These are phyloP conservation scores for Scaptodrosophila latifasciaeformis DNA, from an alignment of 2,888 invertebrate genomes.

Conservation along the genomic window DNA sequence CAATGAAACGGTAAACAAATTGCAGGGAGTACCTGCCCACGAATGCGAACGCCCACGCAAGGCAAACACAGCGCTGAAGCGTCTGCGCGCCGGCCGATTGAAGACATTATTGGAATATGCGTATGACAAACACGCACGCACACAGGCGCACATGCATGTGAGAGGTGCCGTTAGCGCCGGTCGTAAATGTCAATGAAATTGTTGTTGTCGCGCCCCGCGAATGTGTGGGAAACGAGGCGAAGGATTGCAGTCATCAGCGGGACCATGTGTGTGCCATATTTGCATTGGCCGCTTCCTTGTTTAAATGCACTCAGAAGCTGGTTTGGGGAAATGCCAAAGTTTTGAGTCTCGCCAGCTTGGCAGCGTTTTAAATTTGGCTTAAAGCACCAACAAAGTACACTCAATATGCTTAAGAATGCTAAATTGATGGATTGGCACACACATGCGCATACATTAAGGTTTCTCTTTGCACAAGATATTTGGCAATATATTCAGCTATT, in stretches of 20 bases:
- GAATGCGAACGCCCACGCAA: slow-evolving; percentile 19
- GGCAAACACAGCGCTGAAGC: slow-evolving; percentile 21
- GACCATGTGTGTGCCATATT: no score
- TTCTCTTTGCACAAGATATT: no score
- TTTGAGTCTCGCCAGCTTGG: no score
- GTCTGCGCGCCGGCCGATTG: not conserved
- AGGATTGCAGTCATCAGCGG: not conserved
- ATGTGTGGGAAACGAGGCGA: not conserved
- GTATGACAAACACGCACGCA: slow-evolving; percentile 10
- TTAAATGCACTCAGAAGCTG: no score
- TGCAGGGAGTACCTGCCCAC: slow-evolving; percentile 25
- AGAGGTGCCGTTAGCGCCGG: slow-evolving; percentile 56
- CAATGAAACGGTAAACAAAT: slow-evolving; percentile 40
- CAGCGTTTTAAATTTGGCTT: no score
- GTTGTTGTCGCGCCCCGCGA: slow-evolving; percentile 9
- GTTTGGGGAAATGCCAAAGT: no score
- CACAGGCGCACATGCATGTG: slow-evolving; percentile 13
- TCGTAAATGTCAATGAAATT: slow-evolving; percentile 63
- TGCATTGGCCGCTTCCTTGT: no score
- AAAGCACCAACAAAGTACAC: no score
- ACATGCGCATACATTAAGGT: no score
- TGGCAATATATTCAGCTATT: no score
- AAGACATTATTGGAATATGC: slow-evolving; percentile 4
- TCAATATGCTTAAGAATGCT: no score
- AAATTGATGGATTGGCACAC: no score